Evolutionary conservation across 30 jellyfish, hydroid and myxozoan species (phyloP).

Genomic region (Aurelia aurita complex sp. Pacific): DNA sequence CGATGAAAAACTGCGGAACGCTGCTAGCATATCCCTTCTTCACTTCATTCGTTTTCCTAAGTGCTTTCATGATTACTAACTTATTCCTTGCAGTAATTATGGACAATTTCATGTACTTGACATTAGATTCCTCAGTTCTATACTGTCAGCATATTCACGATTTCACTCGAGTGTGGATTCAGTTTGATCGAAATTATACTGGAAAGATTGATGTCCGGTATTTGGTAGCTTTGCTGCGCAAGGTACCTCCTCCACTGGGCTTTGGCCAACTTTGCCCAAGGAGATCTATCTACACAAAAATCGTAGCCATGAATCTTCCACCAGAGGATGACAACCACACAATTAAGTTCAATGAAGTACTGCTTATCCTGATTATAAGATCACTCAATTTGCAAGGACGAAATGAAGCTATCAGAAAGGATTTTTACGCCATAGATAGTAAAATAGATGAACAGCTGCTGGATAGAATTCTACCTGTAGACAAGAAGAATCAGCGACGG

Average conservation of each 20-base stretch:
- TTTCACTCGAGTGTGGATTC: conserved; percentile 56
- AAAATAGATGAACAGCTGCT: conserved; percentile 22
- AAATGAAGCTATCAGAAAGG: conserved; percentile 37
- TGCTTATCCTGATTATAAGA: conserved; percentile 31
- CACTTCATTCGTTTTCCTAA: conserved; percentile 67
- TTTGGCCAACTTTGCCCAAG: conserved; percentile 80
- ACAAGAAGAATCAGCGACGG: neutral
- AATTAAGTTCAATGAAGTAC: conserved; percentile 48
- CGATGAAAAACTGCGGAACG: conserved; percentile 71
- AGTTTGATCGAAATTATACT: conserved; percentile 24
- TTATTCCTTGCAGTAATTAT: conserved; percentile 85
- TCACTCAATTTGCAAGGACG: conserved; percentile 21
- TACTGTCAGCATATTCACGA: conserved; percentile 69
- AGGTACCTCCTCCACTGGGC: conserved; percentile 89
- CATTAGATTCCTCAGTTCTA: conserved; percentile 68
- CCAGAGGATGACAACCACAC: conserved; percentile 47
- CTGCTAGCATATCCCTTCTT: conserved; percentile 62
- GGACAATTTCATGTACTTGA: conserved; percentile 87
- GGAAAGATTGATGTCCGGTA: conserved; percentile 35
- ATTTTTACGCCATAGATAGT: conserved; percentile 27
- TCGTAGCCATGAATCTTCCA: conserved; percentile 46
- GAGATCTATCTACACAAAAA: conserved; percentile 58
- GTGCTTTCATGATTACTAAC: conserved; percentile 79
- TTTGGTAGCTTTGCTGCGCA: conserved; percentile 43
- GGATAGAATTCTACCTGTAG: conserved; percentile 51